Base-by-base conservation (phyloP, 2,113 vertebrate species). In the Sitta europaea region DNA sequence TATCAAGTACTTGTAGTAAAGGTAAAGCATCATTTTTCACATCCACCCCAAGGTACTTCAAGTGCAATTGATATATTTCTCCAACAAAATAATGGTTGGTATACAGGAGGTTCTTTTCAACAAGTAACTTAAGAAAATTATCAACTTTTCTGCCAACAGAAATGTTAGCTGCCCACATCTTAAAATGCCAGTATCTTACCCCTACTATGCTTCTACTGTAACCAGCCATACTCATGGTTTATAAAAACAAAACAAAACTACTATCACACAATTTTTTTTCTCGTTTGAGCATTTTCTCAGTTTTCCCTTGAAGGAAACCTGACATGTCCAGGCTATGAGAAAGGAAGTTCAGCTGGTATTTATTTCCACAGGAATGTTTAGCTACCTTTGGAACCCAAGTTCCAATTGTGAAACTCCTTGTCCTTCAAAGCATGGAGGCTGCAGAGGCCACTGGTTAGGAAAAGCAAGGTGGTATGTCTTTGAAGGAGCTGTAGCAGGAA, bases 41-140 rank as follows among this genome's bases (percentile, higher is more conserved):
- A 68, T 13, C 24, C 10, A 50, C 5, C 17, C 14, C 65, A 58
- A 27, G 0, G 6, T 7, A 61, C 3, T 70, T 79, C 7, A 77
- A 54, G 6, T 9, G 21, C 21, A 42, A 54, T 79, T 67, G 29
- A 55, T 0, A 43, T 19, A 53, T 57, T 94, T 62, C 28, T 48
- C 36, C 51, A 65, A 12, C 8, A 67, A 67, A 53, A n/a, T 16
- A 67, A 51, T 13, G 16, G 36, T 10, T 68, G 55, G 24, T 19
- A 65, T 6, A 24, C 4, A 21, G 25, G 7, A 2, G 1, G 0
- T 0, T 0, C 23, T 58, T 51, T 42, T 3, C 29, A 87, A 50
- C 16, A 75, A 54, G 12, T 24, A 61, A 51, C 48, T 45, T 68
- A 45, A 76, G 35, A 73, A 88, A 83, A 86, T 14, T 14, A n/a